Evolutionary conservation across 2,113 vertebrate species (phyloP), one percentile per base, ranked within the genome.

Genomic region (Callocephalon fimbriatum): DNA sequence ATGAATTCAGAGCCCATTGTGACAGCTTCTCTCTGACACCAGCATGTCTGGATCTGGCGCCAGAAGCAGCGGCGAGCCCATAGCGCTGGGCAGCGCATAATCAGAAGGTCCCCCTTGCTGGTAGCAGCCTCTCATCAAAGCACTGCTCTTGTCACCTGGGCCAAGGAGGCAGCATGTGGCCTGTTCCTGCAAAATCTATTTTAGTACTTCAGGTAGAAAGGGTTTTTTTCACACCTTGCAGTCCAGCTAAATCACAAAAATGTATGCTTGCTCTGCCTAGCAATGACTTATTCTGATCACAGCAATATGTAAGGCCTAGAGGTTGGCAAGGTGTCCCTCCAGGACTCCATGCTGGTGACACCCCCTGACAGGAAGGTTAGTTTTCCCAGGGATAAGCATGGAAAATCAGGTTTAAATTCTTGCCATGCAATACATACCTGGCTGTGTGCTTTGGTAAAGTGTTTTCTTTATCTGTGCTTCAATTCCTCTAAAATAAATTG

Each of bases 101-200:
- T 67, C 93, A 88, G 40, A 44, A 53, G 58, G 45, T 27, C 3
- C 56, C 32, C 47, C 72, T 67, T 0, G 3, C 89, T 86, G 86
- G 56, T 23, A 89, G 54, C 88, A 96, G 54, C 79, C 45, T 77
- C 89, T 84, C 91, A 75, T 81, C 95, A 91, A 89, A 95, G 86
- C 3, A 0, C 59, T 86, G 78, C 45, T 88, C 62, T 74, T 56
- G 62, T 73, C 75, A 71, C 47, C 68, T 50, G 59, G 42, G 51
- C 75, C 88, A 86, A 59, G 37, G 38, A 92, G 85, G 44, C 90
- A 92, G 94, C 79, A 47, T 15, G 35, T 75, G 79, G 72, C 51
- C 72, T 71, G 83, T 14, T 54, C 59, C 86, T 54, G 29, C 45
- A 74, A 67, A 38, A 74, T 35, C 79, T 72, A 54, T 40, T 89